Evolutionary conservation across 2,113 vertebrate species (phyloP), one percentile per base, ranked within the genome.

Genomic region (Nannospalax galili): DNA sequence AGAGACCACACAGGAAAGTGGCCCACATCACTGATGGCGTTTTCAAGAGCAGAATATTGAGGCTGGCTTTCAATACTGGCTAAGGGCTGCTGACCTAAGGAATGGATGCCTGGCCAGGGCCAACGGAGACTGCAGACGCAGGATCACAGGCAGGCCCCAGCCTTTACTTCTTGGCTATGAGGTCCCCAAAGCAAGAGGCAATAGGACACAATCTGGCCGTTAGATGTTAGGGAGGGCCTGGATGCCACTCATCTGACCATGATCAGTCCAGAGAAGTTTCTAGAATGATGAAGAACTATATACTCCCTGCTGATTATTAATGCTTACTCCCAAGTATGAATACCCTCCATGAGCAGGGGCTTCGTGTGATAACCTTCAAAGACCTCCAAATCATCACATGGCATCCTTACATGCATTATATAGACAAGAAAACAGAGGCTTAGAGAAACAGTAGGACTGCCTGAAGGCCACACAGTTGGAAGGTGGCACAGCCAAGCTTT

Each of bases 41-140:
- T n/a, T 28, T 12, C 58, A 5, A 32, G 40, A 37, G 42, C 28
- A 0, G 52, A 3, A 28, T 48, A 24, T 48, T 7, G 4, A n/a
- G 70, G 26, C 17, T 80, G 56, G 12, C 2, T 20, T 52, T 79
- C 65, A 45, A 58, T 35, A 67, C 67, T 62, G 52, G 15, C 56
- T 19, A 22, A 80, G 45, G 16, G 75, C 3, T 64, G 20, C 5
- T 4, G 69, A 52, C 20, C 52, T 52, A 42, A 22, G 40, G 45
- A 80, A 74, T 12, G 2, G 67, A 56, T 22, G 45, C 20, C 77
- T 3, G 2, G 67, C 3, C 3, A 75, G 1, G n/a, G 75, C 24
- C 4, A 28, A 3, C 3, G 37, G 40, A 75, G 32, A 48, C 0
- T 1, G 10, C 37, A 3, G 16, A 1, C 2, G 48, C 10, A 0